Conservation (phyloP, 1,140 invertebrate species). For the Conus ventricosus region DNA sequence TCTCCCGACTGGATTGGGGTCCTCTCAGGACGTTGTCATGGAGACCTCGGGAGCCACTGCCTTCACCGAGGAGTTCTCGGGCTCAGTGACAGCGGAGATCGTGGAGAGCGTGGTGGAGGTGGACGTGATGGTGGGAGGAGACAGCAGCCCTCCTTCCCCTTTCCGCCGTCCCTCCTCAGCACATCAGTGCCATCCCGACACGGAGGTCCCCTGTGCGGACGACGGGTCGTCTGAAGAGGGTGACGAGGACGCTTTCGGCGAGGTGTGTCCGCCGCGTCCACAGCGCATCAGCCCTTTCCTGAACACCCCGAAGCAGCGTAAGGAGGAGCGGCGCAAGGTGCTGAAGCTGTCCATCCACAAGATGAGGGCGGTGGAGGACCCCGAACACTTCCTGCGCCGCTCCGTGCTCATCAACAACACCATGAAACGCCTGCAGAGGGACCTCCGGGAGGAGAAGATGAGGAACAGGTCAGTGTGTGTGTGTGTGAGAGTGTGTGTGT, state of each 20-base stretch:
- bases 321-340: conserved; percentile 84
- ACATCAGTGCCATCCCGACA: too few relatives aligned
- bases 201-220: too few relatives aligned
- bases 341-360: conserved; percentile 91
- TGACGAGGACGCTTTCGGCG: not conserved
- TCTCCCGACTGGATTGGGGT: too few relatives aligned
- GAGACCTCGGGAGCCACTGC: too few relatives aligned
- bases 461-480: conserved; percentile 33
- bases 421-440: conserved; percentile 88
- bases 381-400: conserved; percentile 87
- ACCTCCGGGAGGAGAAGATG: conserved; percentile 88
- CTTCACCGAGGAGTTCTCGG: too few relatives aligned
- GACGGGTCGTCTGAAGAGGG: not conserved
- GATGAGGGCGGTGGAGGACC: conserved; percentile 90
- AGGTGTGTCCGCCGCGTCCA: too few relatives aligned
- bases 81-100: not conserved
- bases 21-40: too few relatives aligned
- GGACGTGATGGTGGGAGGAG: not conserved
- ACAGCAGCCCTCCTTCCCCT: not conserved
- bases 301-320: conserved; percentile 72
- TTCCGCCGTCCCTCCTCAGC: too few relatives aligned
- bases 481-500: not conserved
- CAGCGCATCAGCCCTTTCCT: conserved; percentile 56
- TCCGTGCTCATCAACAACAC: conserved; percentile 94
- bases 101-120: not conserved